Conservation (phyloP, 2,113 vertebrate genomes). For the Grus americana region DNA sequence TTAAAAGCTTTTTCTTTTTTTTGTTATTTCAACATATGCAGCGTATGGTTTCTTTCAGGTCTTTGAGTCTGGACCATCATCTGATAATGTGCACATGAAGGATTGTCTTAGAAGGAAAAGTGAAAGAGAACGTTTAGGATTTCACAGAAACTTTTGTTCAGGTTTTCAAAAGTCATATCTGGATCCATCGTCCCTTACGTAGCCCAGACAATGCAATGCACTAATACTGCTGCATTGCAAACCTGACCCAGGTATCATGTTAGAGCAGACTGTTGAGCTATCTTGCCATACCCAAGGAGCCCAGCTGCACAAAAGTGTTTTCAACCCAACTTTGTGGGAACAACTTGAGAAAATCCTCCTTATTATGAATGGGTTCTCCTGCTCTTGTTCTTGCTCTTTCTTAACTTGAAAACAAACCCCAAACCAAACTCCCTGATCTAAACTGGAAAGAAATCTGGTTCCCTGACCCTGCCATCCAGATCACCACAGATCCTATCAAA, state of each 20-base stretch:
- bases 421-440: not conserved
- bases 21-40: not conserved
- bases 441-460: not conserved
- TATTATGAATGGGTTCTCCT: not conserved
- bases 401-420: not conserved
- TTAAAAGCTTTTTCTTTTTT: not conserved
- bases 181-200: not conserved
- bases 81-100: accelerated
- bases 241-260: not conserved
- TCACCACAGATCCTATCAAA: not conserved
- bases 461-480: not conserved
- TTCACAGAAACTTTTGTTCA: not conserved
- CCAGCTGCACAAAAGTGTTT: not conserved
- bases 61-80: not conserved
- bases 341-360: not conserved
- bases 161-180: not conserved
- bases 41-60: not conserved
- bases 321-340: not conserved
- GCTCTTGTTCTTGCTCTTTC: not conserved
- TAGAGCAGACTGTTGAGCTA: not conserved
- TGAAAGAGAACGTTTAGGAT: not conserved
- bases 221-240: not conserved
- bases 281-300: not conserved
- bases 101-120: not conserved
- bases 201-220: not conserved